Evolutionary conservation across 2,113 vertebrate genomes (phyloP), one percentile per base, ranked within the genome.

Genomic region (Ovibos moschatus): DNA sequence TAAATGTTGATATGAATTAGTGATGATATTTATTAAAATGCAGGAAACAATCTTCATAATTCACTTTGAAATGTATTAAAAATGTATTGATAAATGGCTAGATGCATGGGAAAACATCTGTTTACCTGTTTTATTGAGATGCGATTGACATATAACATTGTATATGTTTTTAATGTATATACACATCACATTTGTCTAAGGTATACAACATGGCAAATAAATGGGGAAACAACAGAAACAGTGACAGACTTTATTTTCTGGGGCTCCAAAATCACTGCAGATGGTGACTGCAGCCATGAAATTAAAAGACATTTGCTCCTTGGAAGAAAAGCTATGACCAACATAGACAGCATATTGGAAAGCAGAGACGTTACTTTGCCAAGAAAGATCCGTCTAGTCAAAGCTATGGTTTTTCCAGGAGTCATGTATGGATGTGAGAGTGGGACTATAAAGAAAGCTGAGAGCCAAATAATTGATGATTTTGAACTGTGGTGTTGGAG

Each of bases 381-480:
- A 5, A n/a, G 33, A 19, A 67, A 67, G 33, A n/a, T 67, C 33
- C 0, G 0, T 67, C 33, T n/a, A n/a, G 64, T 19, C 64, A 67
- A 67, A 19, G 4, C 33, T 67, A n/a, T 19, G 64, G 16, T n/a
- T 67, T 67, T 67, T 67, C 64, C 33, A 10, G 33, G 10, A 5
- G 33, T n/a, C 64, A 36, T 67, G 64, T 36, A 10, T 19, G 16
- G 64, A 67, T 67, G 16, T n/a, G 64, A n/a, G 33, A 67, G 8
- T 2, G 19, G 64, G 4, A n/a, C 15, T n/a, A 2, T n/a, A 19
- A 67, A 67, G 64, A 67, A 67, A 67, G 64, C 33, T 67, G 33
- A 67, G 33, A 0, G 0, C 2, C 8, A 2, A 67, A 67, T 16
- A 67, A 19, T n/a, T 67, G 33, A 64, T 64, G 3, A 2, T n/a